These are phyloP conservation scores for Scolopax mira DNA, from an alignment of 2,113 vertebrate species.

Conservation along the genomic window DNA sequence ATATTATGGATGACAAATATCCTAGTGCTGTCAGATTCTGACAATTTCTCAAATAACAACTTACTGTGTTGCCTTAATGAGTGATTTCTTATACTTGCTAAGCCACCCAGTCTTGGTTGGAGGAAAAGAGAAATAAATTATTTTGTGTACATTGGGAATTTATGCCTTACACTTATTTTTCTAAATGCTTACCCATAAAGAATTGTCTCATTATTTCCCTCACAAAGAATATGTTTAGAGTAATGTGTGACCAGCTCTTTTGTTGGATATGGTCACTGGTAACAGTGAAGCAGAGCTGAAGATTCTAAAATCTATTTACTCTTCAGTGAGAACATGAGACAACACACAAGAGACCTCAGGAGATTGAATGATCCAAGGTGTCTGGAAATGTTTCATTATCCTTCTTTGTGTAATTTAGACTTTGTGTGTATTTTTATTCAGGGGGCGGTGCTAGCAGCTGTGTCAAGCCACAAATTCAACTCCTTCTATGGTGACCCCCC, in stretches of 20 bases:
- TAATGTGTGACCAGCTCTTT: background rate
- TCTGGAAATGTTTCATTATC: background rate
- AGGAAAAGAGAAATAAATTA: background rate
- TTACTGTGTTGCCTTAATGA: background rate
- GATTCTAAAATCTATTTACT: background rate
- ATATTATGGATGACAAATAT: background rate
- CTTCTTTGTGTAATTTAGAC: constrained; percentile 21
- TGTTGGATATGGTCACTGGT: background rate
- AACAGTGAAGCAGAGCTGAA: background rate
- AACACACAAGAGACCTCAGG: background rate
- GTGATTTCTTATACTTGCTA: background rate
- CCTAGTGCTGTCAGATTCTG: background rate
- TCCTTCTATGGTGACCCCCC: constrained; percentile 97
- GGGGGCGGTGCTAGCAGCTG: constrained; percentile 96
- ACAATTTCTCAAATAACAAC: background rate
- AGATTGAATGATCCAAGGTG: background rate
- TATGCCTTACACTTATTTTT: background rate
- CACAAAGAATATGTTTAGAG: background rate
- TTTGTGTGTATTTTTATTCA: constrained; percentile 65
- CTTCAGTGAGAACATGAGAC: background rate
- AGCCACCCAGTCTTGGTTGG: background rate
- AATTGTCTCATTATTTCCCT: background rate
- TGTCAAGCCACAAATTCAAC: constrained; percentile 99
- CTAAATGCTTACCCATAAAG: background rate
- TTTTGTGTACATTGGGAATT: background rate